A percentile compares a stretch with the other conserved stretches of the same genome.
Evolutionary conservation across 1,140 invertebrate species (phyloP).

Genomic region (Monomorium pharaonis): DNA sequence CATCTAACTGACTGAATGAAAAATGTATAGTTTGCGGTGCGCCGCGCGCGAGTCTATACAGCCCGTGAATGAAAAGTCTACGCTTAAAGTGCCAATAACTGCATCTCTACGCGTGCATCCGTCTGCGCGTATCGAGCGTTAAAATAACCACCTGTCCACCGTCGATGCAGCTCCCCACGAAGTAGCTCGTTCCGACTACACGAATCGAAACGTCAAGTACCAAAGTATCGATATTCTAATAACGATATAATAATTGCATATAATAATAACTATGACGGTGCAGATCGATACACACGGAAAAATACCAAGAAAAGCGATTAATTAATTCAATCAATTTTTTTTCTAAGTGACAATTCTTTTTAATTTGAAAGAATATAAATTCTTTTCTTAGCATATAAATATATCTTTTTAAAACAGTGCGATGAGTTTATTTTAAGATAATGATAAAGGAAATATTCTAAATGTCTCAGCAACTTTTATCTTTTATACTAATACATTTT

Average conservation of each 20-base stretch:
- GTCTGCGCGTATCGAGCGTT: slow-evolving; percentile 31
- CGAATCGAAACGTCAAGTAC: neutral
- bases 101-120: slow-evolving; percentile 19
- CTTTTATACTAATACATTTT: too few relatives aligned
- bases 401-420: too few relatives aligned
- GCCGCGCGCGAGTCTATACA: slow-evolving; percentile 18
- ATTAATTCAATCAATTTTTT: too few relatives aligned
- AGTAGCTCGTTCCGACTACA: slow-evolving; percentile 12
- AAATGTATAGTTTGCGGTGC: slow-evolving; percentile 26
- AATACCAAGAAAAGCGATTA: too few relatives aligned
- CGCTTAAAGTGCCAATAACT: slow-evolving; percentile 54
- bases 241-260: neutral
- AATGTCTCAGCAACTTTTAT: too few relatives aligned
- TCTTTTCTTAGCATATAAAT: too few relatives aligned
- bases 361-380: too few relatives aligned
- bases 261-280: neutral
- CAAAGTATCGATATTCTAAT: neutral
- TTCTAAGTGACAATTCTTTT: too few relatives aligned
- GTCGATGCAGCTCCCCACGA: neutral
- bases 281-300: neutral
- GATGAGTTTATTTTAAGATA: too few relatives aligned
- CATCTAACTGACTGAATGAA: slow-evolving; percentile 45
- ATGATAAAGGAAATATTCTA: too few relatives aligned
- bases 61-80: slow-evolving; percentile 45
- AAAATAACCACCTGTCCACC: slow-evolving; percentile 31